These are phyloP conservation scores for Paguma larvata DNA, from an alignment of 2,797 vertebrate species.

Conservation along the genomic window DNA sequence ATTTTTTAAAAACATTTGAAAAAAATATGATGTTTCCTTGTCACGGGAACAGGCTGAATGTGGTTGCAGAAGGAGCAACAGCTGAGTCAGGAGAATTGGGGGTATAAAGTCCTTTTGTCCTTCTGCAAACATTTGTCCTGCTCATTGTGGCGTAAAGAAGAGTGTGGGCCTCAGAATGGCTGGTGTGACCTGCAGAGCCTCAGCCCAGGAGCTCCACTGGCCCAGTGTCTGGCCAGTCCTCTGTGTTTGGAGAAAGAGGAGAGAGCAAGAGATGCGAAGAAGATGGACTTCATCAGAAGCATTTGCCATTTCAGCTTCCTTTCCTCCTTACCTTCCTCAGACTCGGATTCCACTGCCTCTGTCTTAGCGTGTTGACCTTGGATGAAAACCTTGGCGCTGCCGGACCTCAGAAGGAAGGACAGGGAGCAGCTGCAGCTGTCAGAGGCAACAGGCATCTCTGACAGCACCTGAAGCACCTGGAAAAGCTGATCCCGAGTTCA, in stretches of 20 bases:
- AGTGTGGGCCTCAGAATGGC: background rate
- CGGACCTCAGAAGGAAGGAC: conserved; percentile 73
- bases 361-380: conserved; percentile 76
- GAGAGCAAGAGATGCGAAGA: conserved; percentile 90
- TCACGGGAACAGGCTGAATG: conserved; percentile 90
- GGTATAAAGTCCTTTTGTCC: conserved; percentile 66
- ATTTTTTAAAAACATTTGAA: conserved; percentile 90
- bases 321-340: conserved; percentile 92
- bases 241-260: conserved; percentile 91
- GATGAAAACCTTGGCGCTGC: background rate
- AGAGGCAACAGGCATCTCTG: conserved; percentile 71
- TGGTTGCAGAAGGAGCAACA: conserved; percentile 89
- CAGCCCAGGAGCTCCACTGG: conserved; percentile 87
- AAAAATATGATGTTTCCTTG: conserved; percentile 89
- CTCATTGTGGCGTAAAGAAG: background rate
- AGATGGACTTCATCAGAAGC: conserved; percentile 90
- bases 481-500: conserved; percentile 88
- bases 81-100: conserved; percentile 57
- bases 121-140: background rate
- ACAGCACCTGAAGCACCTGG: conserved; percentile 89
- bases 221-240: conserved; percentile 87
- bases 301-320: conserved; percentile 77
- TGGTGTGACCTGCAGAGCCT: conserved; percentile 76
- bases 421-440: background rate
- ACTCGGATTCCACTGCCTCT: conserved; percentile 86